Evolutionary conservation across 2,113 vertebrate genomes (phyloP).

Genomic region (Propithecus coquereli): DNA sequence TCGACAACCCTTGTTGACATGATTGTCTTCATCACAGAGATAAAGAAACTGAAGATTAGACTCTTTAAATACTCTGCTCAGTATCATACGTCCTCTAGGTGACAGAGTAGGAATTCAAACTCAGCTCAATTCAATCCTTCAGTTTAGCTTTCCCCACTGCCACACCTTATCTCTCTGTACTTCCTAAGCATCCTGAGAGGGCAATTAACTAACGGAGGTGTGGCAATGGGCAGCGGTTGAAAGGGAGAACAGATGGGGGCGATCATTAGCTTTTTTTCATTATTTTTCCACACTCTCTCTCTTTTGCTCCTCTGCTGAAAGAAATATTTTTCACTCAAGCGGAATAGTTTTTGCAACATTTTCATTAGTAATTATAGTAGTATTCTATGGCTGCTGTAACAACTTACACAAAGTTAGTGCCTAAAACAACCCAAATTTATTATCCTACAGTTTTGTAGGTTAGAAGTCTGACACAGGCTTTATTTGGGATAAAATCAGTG

Average conservation of each 20-base stretch:
- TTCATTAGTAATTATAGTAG: not conserved
- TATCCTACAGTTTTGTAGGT: not conserved
- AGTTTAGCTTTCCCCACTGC: not conserved
- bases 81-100: not conserved
- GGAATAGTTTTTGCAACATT: not conserved
- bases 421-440: not conserved
- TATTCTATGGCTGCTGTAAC: not conserved
- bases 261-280: slow-evolving; percentile 12
- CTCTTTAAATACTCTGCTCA: not conserved
- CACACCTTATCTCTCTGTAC: not conserved
- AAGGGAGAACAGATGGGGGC: not conserved
- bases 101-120: not conserved
- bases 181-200: not conserved
- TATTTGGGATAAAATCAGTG: not conserved
- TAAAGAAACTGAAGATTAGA: not conserved
- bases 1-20: not conserved
- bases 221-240: not conserved
- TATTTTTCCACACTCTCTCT: not conserved
- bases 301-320: not conserved
- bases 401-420: not conserved
- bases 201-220: not conserved
- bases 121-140: not conserved
- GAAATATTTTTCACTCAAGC: not conserved
- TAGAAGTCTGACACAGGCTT: not conserved
- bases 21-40: not conserved